Base-by-base conservation (phyloP, 2,888 invertebrate species). In the Polymixis flavicincta region DNA sequence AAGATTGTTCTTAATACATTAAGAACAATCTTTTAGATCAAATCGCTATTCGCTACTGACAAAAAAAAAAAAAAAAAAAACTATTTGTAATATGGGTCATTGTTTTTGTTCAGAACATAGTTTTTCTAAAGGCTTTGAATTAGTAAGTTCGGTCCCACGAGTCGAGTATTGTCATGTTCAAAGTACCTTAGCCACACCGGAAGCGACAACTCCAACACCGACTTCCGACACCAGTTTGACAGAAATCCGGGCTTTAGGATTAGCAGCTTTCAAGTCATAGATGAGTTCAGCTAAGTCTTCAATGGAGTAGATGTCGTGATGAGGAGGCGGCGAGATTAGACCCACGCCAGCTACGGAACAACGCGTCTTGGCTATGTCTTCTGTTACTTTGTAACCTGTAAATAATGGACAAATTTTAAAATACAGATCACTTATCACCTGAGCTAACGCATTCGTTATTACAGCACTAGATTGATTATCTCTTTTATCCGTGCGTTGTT, bases 241-340 rank as follows among this genome's bases (percentile, higher is more conserved):
- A 45, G 99, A 99, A 89, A 99, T 99, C 80, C 99, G 97, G 0
- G 99, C 99, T 72, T 97, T 96, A 0, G 99, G 99, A 96, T 99
- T 99, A 81, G 99, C 99, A 91, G 99, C 99, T 95, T 99, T 99
- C 85, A 99, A 96, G 96, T 99, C 99, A 92, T 99, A 99, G 91
- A 99, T 99, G 73, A 99, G 97, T 95, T 99, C 99, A 0, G 99
- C 99, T 89, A 99, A 96, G 97, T 99, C 99, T 95, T 99, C 99
- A 92, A 99, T 99, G 68, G 99, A 99, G 96, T 99, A 99, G 95
- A 99, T 99, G 92, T 99, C 99, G 96, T 99, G 99, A 96, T 99
- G 99, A 4, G 99, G 99, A 17, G 99, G 99, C 11, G 99, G 99
- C 0, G 99, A 99, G 93, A 99, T 99, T 14, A 99, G 97, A 11